phyloP scores from a whole-genome alignment of 2,797 vertebrate species.

The Perodicticus potto region DNA sequence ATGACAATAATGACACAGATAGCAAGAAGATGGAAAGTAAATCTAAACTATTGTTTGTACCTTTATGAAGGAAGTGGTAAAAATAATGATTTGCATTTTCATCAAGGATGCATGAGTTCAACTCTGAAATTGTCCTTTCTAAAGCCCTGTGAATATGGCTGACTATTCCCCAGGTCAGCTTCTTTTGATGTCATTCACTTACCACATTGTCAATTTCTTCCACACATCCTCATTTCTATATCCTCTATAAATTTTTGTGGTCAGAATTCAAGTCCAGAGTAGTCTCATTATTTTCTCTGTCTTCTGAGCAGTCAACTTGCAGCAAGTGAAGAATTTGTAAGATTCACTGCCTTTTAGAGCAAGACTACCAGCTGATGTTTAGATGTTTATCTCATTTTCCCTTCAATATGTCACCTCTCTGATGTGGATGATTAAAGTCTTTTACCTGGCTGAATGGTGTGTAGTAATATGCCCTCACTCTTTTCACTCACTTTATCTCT shows the following conservation, averaged over 20 bases:
- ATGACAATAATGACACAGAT: neutral
- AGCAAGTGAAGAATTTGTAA: neutral
- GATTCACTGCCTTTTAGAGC: neutral
- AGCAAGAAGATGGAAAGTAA: neutral
- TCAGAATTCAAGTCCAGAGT: constrained; percentile 1
- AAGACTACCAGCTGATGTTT: neutral
- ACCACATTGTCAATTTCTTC: neutral
- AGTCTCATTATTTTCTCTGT: neutral
- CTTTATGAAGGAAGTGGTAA: neutral
- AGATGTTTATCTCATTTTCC: neutral
- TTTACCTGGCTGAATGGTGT: neutral
- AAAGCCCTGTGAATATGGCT: neutral
- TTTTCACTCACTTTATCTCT: neutral
- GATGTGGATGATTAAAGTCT: neutral
- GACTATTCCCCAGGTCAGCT: neutral
- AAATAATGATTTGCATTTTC: neutral
- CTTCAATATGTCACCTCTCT: neutral
- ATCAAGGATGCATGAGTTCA: neutral
- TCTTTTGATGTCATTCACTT: neutral
- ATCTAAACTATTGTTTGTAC: neutral
- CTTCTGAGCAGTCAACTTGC: neutral
- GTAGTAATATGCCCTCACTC: neutral
- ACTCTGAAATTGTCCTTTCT: neutral
- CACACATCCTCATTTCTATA: neutral
- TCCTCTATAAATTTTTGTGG: neutral